phyloP scores from a whole-genome alignment of 2,888 invertebrate genomes.

The Cephonodes hylas region DNA sequence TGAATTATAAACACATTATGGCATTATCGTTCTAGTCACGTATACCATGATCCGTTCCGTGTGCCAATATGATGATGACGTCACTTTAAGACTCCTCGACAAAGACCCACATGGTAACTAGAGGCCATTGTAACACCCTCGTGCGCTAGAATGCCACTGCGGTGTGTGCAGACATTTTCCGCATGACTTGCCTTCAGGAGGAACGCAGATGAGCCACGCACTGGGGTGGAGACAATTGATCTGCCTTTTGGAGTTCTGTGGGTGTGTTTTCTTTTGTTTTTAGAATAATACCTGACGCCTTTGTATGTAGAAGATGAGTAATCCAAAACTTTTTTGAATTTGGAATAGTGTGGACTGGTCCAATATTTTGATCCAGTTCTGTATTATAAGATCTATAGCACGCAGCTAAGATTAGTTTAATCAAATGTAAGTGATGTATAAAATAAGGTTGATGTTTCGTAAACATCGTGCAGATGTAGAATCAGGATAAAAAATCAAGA shows the following conservation, averaged over 20 bases:
- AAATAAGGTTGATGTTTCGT: too few relatives aligned
- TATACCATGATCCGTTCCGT: neutral
- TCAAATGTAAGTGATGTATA: too few relatives aligned
- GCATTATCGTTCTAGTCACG: neutral
- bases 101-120: neutral
- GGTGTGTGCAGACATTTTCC: slow-evolving; percentile 23
- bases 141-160: slow-evolving; percentile 4
- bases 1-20: neutral
- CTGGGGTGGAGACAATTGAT: neutral
- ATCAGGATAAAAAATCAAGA: too few relatives aligned
- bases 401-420: too few relatives aligned
- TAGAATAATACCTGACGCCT: too few relatives aligned
- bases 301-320: too few relatives aligned
- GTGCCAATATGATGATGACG: slow-evolving; percentile 4
- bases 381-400: too few relatives aligned
- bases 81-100: neutral
- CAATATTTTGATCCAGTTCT: too few relatives aligned
- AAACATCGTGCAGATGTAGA: too few relatives aligned
- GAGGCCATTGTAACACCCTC: neutral
- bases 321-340: too few relatives aligned
- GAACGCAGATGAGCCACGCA: neutral
- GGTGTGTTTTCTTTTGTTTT: too few relatives aligned
- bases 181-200: slow-evolving; percentile 23
- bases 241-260: neutral
- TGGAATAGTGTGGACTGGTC: too few relatives aligned